phyloP scores from a whole-genome alignment of 2,797 vertebrate genomes.

The Chiroxiphia lanceolata region DNA sequence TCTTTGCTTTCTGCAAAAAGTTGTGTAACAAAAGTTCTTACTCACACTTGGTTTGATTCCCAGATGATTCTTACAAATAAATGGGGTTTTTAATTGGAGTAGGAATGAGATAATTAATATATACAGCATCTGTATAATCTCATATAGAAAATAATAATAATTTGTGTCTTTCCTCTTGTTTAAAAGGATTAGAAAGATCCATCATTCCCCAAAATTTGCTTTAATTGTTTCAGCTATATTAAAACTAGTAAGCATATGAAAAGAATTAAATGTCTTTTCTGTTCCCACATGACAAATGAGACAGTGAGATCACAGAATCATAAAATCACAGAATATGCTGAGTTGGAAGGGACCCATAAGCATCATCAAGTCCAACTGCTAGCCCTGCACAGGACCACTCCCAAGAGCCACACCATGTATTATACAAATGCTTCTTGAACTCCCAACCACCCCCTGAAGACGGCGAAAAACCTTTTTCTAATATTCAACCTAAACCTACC shows the following conservation, averaged over 20 bases:
- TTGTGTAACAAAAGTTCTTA: neutral
- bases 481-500: neutral
- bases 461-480: neutral
- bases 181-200: neutral
- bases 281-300: neutral
- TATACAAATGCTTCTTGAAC: neutral
- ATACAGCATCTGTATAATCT: accelerated
- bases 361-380: neutral
- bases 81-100: neutral
- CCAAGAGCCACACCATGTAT: neutral
- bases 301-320: neutral
- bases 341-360: neutral
- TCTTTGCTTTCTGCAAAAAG: neutral
- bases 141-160: neutral
- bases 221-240: neutral
- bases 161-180: neutral
- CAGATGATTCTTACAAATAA: neutral
- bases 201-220: neutral
- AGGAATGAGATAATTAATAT: neutral
- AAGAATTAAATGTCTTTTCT: neutral
- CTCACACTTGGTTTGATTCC: neutral
- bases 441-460: neutral
- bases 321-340: neutral
- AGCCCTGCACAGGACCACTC: neutral
- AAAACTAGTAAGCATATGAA: neutral